Conservation (phyloP, 1,140 invertebrate species). For the Ridgeia piscesae region DNA sequence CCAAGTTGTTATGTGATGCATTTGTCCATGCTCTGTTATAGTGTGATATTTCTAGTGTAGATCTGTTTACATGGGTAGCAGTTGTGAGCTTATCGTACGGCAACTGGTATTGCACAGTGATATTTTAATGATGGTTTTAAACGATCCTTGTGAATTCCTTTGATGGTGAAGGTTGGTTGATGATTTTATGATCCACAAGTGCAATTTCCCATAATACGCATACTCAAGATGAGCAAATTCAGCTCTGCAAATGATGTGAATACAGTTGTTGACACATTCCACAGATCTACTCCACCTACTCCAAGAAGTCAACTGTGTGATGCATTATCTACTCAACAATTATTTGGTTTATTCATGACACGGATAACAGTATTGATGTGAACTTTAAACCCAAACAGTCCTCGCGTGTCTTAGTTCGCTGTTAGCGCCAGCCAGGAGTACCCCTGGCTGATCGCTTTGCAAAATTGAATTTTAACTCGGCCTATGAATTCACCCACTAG, state of each 20-base stretch:
- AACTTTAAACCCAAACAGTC: too few species aligned
- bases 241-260: not conserved
- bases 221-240: not conserved
- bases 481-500: too few species aligned
- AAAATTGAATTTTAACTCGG: too few species aligned
- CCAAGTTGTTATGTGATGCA: not conserved
- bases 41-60: not conserved
- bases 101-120: not conserved
- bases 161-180: not conserved
- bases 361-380: not conserved
- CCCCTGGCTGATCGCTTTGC: too few species aligned
- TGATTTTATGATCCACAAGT: not conserved
- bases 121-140: slow-evolving; percentile 2
- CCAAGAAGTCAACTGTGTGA: not conserved
- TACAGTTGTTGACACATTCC: not conserved
- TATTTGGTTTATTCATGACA: not conserved
- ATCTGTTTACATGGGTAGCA: not conserved
- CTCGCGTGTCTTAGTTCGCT: too few species aligned
- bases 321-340: not conserved
- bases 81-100: not conserved
- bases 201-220: not conserved
- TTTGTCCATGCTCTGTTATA: not conserved
- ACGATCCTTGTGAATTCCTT: not conserved
- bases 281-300: not conserved
- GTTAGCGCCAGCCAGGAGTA: too few species aligned